Evolutionary conservation across 2,888 invertebrate genomes (phyloP), one percentile per base, ranked within the genome.

Genomic region (Amblyjoppa fuscipennis): DNA sequence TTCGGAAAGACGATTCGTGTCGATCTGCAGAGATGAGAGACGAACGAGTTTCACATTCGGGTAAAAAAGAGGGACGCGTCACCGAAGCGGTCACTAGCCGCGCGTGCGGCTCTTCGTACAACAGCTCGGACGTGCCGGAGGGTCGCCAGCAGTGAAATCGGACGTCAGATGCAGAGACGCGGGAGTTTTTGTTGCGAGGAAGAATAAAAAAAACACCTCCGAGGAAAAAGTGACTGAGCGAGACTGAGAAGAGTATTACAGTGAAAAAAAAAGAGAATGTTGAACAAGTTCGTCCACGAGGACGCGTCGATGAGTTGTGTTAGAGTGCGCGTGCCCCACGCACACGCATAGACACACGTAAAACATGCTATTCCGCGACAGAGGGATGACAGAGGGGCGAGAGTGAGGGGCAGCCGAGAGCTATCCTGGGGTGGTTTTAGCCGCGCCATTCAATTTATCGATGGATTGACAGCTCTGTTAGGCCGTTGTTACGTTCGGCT

Each of bases 381-480:
- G 73, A 49, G 77, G 77, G 74, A 53, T 51, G 45, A 49, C 31
- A 41, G 61, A 9, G 80, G 76, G 59, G 53, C 51, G 56, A 70
- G 66, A 66, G 91, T 89, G 89, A 84, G 90, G 89, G 90, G 85
- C 87, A 87, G 81, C 78, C 69, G 88, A 90, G 89, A 92, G 66
- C 66, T 64, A 83, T 92, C 90, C 88, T 91, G 90, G 93, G 93
- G 93, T 93, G 92, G 91, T 93, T 93, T 93, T 91, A 91, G 92
- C 91, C 91, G 90, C 90, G 91, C 93, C 91, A 93, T 93, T 93
- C 93, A 93, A 93, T 93, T 93, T 93, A 93, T 93, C 92, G 93
- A 91, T 89, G 91, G 93, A 92, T 93, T 93, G 93, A 93, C 93
- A 93, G 93, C 93, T 93, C 93, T 93, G 93, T 93, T 93, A 93